These are phyloP conservation scores for Cephus pulcher DNA, from an alignment of 2,888 invertebrate genomes.

Conservation along the genomic window DNA sequence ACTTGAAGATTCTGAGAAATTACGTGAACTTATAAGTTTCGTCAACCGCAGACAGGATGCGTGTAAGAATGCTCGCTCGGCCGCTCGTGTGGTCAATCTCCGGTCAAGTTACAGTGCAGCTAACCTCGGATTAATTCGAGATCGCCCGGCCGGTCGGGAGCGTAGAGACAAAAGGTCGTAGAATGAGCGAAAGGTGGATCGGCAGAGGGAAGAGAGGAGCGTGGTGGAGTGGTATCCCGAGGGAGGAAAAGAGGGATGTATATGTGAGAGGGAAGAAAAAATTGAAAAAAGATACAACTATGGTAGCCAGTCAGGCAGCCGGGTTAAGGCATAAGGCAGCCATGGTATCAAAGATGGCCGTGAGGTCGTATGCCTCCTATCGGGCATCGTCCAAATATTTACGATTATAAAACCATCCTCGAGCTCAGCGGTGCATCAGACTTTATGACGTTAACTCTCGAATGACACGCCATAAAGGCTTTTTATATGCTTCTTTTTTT, in stretches of 20 bases:
- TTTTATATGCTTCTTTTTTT: no score
- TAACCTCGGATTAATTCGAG: constrained; percentile 60
- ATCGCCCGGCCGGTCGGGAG: constrained; percentile 30
- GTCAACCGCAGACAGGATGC: constrained; percentile 64
- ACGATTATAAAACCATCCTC: constrained; percentile 31
- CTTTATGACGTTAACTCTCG: constrained; percentile 44
- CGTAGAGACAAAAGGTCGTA: no score
- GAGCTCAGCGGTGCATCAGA: constrained; percentile 19
- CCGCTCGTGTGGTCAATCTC: constrained; percentile 40
- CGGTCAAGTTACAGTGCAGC: constrained; percentile 57
- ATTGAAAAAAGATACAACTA: not conserved
- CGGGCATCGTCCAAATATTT: constrained; percentile 53
- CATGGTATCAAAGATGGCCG: constrained; percentile 15
- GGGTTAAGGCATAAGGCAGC: no score
- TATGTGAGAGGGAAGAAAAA: constrained; percentile 5
- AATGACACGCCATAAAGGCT: constrained; percentile 27
- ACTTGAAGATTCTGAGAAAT: constrained; percentile 52
- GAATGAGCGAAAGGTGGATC: no score
- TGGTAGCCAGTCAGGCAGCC: no score
- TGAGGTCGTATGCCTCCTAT: constrained; percentile 41
- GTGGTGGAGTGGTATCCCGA: not conserved
- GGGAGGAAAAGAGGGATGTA: not conserved
- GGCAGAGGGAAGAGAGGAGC: no score
- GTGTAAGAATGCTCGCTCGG: constrained; percentile 54
- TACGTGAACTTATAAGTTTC: constrained; percentile 62